Evolutionary conservation across 2,113 vertebrate genomes (phyloP), one percentile per base, ranked within the genome.

Genomic region (Turdus rufiventris): DNA sequence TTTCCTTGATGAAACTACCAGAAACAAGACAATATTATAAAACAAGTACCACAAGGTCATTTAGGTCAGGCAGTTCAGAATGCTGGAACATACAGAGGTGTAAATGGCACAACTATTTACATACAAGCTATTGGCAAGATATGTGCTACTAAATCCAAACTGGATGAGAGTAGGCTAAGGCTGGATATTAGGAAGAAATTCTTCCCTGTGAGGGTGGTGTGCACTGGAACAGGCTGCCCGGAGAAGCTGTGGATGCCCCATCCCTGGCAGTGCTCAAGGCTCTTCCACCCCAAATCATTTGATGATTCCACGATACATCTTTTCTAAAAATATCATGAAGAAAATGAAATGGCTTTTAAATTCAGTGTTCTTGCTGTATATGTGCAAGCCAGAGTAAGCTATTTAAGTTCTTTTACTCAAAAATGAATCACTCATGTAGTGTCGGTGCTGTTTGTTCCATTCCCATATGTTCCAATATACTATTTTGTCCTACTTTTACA

Each of bases 401-500:
- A 89, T 87, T 88, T 77, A 93, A 83, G 67, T 53, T 90, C 48
- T 73, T 91, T 94, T 67, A 95, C 75, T 94, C 82, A 67, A 61
- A 93, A 96, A 93, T 81, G 90, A 96, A 29, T 91, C 88, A 93
- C 80, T 65, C 45, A 60, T 60, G 43, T 12, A 88, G 73, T 29
- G 75, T 50, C 1, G 0, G 72, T 51, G 75, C 68, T 93, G 88
- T 89, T 97, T 90, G 85, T 84, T 96, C 85, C 88, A 43, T 68
- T 68, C 82, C 93, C 94, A 81, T 93, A 95, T 94, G 95, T 67
- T 94, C 85, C 76, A 75, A 74, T 83, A 88, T 25, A 93, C 67
- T 93, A 91, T 96, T 97, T 94, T 86, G 90, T 94, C 93, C 95
- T 84, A 96, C 85, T 96, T 97, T 89, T 90, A 14, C 91, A 40